A percentile compares a stretch with the other conserved stretches of the same genome.
These are phyloP conservation scores for Machimus rusticus DNA, from an alignment of 2,888 invertebrate genomes.

Conservation along the genomic window DNA sequence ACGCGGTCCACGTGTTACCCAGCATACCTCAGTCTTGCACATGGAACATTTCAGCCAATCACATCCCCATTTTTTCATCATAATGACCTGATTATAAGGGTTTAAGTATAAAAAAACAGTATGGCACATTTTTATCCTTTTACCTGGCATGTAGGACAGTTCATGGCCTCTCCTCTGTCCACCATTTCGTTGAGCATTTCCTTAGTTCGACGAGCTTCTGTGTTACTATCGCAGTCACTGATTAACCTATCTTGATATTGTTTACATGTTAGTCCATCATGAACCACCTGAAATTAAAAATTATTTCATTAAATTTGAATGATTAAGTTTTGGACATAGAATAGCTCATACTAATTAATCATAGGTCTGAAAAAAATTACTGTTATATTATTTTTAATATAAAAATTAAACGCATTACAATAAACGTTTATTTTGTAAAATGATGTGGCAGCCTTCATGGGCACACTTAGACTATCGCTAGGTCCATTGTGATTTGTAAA, in stretches of 20 bases:
- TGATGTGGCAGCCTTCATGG: too few species aligned
- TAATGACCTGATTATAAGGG: constrained; percentile 61
- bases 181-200: constrained; percentile 84
- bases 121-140: background rate
- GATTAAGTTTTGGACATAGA: background rate
- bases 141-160: constrained; percentile 85
- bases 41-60: constrained; percentile 92
- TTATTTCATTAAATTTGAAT: background rate
- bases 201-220: constrained; percentile 76
- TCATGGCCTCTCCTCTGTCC: constrained; percentile 82
- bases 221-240: constrained; percentile 72
- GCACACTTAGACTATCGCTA: too few species aligned
- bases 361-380: too few species aligned
- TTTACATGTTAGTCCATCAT: constrained; percentile 80
- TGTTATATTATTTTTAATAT: too few species aligned
- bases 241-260: constrained; percentile 77
- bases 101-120: background rate
- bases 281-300: constrained; percentile 70
- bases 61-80: constrained; percentile 93
- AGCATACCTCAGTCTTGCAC: constrained; percentile 93
- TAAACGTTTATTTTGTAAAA: too few species aligned
- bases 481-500: too few species aligned
- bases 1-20: constrained; percentile 80
- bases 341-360: background rate
- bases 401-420: too few species aligned